Evolutionary conservation across 2,797 vertebrate genomes (phyloP).

Genomic region (Petrocephalus sullivani): DNA sequence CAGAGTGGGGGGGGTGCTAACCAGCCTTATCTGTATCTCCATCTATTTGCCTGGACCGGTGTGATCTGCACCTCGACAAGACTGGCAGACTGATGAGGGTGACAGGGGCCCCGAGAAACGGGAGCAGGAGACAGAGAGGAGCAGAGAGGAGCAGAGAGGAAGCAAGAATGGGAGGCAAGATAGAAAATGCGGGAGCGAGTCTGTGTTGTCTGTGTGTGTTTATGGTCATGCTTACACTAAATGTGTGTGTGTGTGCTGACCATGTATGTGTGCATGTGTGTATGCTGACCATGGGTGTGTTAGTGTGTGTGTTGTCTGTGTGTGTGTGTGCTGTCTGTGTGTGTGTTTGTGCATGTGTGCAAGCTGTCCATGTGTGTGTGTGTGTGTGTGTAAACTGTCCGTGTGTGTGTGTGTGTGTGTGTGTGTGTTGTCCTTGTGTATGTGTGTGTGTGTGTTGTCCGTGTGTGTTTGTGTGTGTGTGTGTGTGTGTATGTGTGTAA

Average conservation of each 20-base stretch:
- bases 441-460: neutral
- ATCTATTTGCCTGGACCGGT: constrained; percentile 35
- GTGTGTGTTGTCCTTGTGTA: neutral
- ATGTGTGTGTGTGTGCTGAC: neutral
- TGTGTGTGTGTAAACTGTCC: neutral
- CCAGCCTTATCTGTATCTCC: constrained; percentile 47
- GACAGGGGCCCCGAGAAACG: constrained; percentile 52
- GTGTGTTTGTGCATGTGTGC: neutral
- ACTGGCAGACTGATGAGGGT: constrained; percentile 37
- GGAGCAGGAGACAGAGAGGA: constrained; percentile 25
- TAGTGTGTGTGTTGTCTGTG: neutral
- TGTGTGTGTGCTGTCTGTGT: neutral
- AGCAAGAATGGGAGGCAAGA: neutral
- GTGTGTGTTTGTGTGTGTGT: neutral
- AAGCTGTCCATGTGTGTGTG: neutral
- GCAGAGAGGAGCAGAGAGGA: neutral
- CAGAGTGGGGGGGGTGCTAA: constrained; percentile 27
- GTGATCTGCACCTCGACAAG: constrained; percentile 36
- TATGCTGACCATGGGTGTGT: neutral
- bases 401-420: neutral
- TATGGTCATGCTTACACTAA: neutral
- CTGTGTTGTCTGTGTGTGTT: neutral
- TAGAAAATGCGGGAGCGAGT: neutral
- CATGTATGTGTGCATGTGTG: neutral
- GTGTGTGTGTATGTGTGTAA: neutral